Base-by-base conservation (phyloP, 2,113 vertebrate species). In the Pandion haliaetus region DNA sequence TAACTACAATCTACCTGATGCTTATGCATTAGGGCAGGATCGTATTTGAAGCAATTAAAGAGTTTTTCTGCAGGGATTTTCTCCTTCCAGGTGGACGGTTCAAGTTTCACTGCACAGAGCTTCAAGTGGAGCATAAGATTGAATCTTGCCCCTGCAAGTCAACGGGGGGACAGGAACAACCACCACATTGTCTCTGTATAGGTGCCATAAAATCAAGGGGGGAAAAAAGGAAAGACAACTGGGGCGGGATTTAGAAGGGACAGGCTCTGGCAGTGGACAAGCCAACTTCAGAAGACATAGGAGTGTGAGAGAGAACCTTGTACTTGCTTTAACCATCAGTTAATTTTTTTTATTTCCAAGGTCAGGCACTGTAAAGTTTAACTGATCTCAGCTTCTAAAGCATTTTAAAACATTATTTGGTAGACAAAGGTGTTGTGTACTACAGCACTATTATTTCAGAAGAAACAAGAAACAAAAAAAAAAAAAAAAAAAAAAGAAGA, bases 81-180 rank as follows among this genome's bases (percentile, higher is more conserved):
- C 70, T 93, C 82, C 92, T 96, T 94, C 69, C 79, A 95, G 55
- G 23, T 54, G n/a, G 61, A 79, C 85, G 42, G 87, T 91, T 98
- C 91, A 81, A 79, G 63, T 34, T 94, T 71, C 90, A 94, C 88
- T 95, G 76, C 67, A 36, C 29, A 6, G 73, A 95, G 42, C 81
- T 83, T 90, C 52, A 81, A 50, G 89, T 7, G 4, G 81, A n/a
- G 62, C 42, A 69, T 69, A 70, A 91, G 50, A 71, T 19, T 1
- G 6, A 34, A 55, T 17, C 23, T 85, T 47, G 8, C 5, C n/a
- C 21, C 31, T 79, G 17, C 17, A 73, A 92, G 38, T 59, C 28
- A 29, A 63, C n/a, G 3, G 17, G 3, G 36, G 57, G 50, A 63
- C 9, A 82, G 38, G 25, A 74, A 24, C 45, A 65, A 29, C 11